Base-by-base conservation (phyloP, 1,140 invertebrate genomes). In the Sinonovacula constricta region DNA sequence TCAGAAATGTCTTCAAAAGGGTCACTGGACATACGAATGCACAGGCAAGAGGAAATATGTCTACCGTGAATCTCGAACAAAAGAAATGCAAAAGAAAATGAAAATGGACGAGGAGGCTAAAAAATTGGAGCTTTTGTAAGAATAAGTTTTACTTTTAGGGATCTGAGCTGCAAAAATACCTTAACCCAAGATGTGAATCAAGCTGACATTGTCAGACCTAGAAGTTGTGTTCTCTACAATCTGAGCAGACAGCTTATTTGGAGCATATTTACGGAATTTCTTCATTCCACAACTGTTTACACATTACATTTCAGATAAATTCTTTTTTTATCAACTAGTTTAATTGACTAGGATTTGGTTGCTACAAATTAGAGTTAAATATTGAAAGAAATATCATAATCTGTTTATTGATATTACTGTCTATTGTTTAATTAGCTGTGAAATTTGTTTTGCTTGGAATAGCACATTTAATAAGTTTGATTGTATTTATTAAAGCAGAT, bases 1-100 rank as follows among this genome's bases (percentile, higher is more conserved):
- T 88, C 96, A 98, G 87, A 98, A 97, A 91, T 98, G 97, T 89
- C 91, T 97, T 51, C 95, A 97, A 89, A 94, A 94, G 85, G 96
- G 96, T 0, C 97, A 98, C 88, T 98, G 96, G 95, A 97, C 95
- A 67, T 98, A 96, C 83, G 95, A 97, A 89, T 98, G 97, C 88
- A 96, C 94, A 81, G 95, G 95, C n/a, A 96, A 97, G 91, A 92
- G 96, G 56, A 98, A 97, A 91, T 96, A 95, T 90, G 92, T 97
- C 14, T 94, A 96, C 70, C 93, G 96, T 80, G 93, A 93, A 39
- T 97, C 96, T 1, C 93, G 96, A 59, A 96, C 96, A 1, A 93
- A 94, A 82, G 93, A 95, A 62, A 90, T 98, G 70, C 95, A 95
- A 81, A 97, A 96, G 89, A 82, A 86, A 63, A 59, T 92, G 51